A percentile compares a stretch with the other conserved stretches of the same genome.
These are phyloP conservation scores for Autographa pulchrina DNA, from an alignment of 2,888 invertebrate species.

Conservation along the genomic window DNA sequence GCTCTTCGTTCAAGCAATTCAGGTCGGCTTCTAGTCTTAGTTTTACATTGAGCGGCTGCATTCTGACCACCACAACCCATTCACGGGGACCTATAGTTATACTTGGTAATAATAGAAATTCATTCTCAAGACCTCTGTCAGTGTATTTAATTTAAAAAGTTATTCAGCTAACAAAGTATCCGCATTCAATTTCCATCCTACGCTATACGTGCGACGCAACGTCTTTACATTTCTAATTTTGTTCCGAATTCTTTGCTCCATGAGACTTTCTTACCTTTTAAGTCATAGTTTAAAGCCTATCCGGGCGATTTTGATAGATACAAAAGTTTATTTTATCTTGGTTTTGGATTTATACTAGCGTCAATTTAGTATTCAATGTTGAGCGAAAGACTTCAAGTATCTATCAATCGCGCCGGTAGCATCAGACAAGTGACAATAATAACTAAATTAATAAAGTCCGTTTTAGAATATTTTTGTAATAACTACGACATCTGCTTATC, in stretches of 20 bases:
- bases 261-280: constrained; percentile 40
- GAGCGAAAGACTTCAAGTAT: constrained; percentile 5
- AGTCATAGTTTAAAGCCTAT: background rate
- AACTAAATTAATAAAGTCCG: constrained; percentile 23
- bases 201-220: constrained; percentile 21
- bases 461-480: constrained; percentile 27
- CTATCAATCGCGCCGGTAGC: constrained; percentile 22
- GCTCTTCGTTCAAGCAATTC: no score
- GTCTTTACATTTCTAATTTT: constrained; percentile 39
- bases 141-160: constrained; percentile 14
- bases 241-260: constrained; percentile 39
- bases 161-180: constrained; percentile 37
- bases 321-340: background rate
- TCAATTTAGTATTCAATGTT: background rate
- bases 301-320: constrained; percentile 17
- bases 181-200: constrained; percentile 21
- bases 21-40: no score
- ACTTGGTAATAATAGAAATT: no score
- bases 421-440: background rate
- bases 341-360: no score
- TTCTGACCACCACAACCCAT: no score
- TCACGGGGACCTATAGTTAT: no score
- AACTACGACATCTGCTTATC: constrained; percentile 28
- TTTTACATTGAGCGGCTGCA: no score
- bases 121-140: no score